Evolutionary conservation across 1,140 invertebrate species (phyloP), one percentile per base, ranked within the genome.

Genomic region (Marisa cornuarietis): DNA sequence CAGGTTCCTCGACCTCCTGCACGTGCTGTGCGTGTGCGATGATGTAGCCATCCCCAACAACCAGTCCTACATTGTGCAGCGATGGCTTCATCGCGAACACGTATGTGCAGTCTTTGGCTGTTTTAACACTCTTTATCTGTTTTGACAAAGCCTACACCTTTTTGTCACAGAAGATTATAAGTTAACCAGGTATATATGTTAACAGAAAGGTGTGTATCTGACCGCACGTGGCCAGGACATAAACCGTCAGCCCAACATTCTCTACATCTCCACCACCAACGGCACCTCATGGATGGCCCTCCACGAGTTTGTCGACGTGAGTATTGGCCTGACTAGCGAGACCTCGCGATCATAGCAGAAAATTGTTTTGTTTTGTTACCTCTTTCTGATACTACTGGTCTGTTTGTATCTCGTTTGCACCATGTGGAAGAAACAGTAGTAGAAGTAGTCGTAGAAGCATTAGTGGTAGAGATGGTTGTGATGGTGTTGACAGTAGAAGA

Each of bases 1-100:
- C 81, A 79, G 89, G 61, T 91, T 90, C 69, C 83, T 91, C 52
- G 90, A 91, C 75, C 81, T 91, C 51, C 81, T 91, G 54, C 89
- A 89, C 76, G 89, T 90, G 49, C 81, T 91, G 58, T 91, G 90
- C 85, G 89, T 91, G 10, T 91, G 90, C 80, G 88, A 91, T 82
- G 88, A 90, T 26, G 85, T 91, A 2, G 86, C 90, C 11, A 90
- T 91, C 42, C 87, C 90, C 51, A 89, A 91, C 83, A 91, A 91
- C 83, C 90, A 91, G 80, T 88, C 86, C 14, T 90, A 91, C 79
- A 91, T 91, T 10, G 89, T 90, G 63, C 80, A 90, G 80, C 80
- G 85, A 62, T 91, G 90, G 90, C 85, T 91, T 78, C 84, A 86
- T 61, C 77, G 80, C n/a, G 87, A 87, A 74, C 86, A 86, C 85